Base-by-base conservation (phyloP, 2,797 vertebrate species). In the Oceanodroma leucorhoa region DNA sequence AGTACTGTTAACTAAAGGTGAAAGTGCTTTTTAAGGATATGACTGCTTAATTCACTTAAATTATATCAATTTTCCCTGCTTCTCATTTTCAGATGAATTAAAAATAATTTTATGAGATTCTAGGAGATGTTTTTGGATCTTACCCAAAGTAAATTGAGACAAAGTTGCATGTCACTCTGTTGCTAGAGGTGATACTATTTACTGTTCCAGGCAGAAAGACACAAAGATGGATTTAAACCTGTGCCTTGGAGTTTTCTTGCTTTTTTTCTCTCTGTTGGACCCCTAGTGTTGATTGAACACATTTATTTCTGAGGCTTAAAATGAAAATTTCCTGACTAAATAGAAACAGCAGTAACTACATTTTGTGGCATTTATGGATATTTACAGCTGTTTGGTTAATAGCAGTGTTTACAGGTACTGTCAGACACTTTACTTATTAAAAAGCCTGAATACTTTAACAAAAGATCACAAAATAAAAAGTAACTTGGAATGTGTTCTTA, bases 281-380 rank as follows among this genome's bases (percentile, higher is more conserved):
- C 41, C 51, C 71, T 75, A 27, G 19, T 58, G 90, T 58, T 93
- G 96, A 94, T 94, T 95, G 94, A 96, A 80, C 73, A 89, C 71
- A 9, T 84, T 87, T 77, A 90, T 95, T 97, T 96, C 65, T 83
- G 71, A 61, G 75, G 30, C 50, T 90, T 82, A 94, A 94, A 93
- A 87, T 90, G 81, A 89, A 90, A 93, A 89, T 80, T 89, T 83
- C 64, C 30, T 75, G 78, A 96, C 90, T 96, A 93, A 96, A 94
- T 90, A 95, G 90, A 79, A 96, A 85, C 86, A 95, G 78, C 71
- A 0, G 78, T 94, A 89, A 87, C 71, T 89, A 45, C 27, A 34
- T 94, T 96, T 94, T 87, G 60, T 71, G 45, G 15, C 83, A 71
- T 89, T 96, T 96, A 92, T 67, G 75, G 67, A 51, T 91, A 87